Base-by-base conservation (phyloP, 2,797 vertebrate species). In the Telmatherina bonti region DNA sequence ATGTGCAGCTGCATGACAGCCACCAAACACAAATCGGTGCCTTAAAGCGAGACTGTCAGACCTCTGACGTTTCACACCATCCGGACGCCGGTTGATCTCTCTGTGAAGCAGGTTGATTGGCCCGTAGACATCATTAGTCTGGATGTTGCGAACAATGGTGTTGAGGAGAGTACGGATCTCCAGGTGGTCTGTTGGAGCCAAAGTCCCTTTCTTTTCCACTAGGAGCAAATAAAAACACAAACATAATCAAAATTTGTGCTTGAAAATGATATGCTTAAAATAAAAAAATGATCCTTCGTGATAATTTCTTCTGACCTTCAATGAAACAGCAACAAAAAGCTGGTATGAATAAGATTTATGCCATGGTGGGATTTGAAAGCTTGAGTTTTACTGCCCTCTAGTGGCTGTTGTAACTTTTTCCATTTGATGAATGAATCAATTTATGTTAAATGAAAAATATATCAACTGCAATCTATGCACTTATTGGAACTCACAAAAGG, bases 71-170 rank as follows among this genome's bases (percentile, higher is more conserved):
- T 96, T 97, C 38, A 88, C 66, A 0, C 80, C 88, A 47, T 94
- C 93, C 30, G 95, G 94, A 1, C 89, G 90, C 13, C 72, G 89
- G 69, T 93, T 94, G 81, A 94, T 85, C 88, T 95, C 94, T 38
- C 94, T 74, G 53, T 96, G 85, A n/a, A 99, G 90, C 64, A 97
- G 90, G 84, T 88, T 94, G 85, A 99, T 98, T 0, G 98, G 98
- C 26, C 95, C 94, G 13, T 95, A 94, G 38, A 99, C 96, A 5
- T 99, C 93, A 36, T 99, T 99, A 79, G 95, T 95, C 76, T 98
- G 97, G 91, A 99, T 99, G 82, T 92, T 97, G 45, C 95, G 92
- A 63, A 95, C 96, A 52, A 99, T 95, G 22, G 85, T 94, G 83
- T 99, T 97, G 45, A 98, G 93, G 77, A 99, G 95, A 55, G 89